These are phyloP conservation scores for Erethizon dorsatum DNA, from an alignment of 2,797 vertebrate species.

Conservation along the genomic window DNA sequence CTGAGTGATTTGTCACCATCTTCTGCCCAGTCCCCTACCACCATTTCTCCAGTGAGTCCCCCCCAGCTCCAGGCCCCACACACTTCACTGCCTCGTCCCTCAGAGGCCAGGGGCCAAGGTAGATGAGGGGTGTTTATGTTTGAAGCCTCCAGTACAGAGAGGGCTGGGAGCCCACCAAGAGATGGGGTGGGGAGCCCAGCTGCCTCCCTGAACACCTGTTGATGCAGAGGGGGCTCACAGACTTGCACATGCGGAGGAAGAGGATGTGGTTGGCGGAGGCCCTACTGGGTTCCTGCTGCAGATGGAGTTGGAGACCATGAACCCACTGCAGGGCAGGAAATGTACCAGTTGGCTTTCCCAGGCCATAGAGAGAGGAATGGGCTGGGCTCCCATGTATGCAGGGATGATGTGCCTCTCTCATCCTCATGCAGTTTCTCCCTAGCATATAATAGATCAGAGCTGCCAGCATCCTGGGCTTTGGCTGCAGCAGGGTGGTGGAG, in stretches of 20 bases:
- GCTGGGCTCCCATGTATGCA: rapidly evolving
- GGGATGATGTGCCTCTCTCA: not conserved
- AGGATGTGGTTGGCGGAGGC: conserved; percentile 78
- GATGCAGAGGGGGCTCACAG: not conserved
- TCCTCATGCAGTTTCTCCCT: not conserved
- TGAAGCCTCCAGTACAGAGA: not conserved
- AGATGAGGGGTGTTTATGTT: not conserved
- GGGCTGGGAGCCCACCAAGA: not conserved
- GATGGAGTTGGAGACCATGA: not conserved
- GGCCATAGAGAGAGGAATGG: not conserved
- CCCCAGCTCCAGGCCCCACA: not conserved
- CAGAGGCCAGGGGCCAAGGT: not conserved
- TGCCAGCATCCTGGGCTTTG: not conserved
- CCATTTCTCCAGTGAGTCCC: not conserved
- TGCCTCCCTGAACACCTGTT: not conserved
- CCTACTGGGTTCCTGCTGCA: conserved; percentile 2
- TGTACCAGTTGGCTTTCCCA: not conserved
- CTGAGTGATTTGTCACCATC: not conserved
- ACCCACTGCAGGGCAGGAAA: conserved; percentile 65
- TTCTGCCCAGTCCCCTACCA: not conserved
- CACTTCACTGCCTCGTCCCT: not conserved
- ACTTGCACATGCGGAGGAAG: not conserved
- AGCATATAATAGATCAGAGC: not conserved
- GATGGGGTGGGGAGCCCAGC: not conserved
- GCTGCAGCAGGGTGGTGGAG: not conserved